Evolutionary conservation across 1,140 invertebrate species (phyloP).

Genomic region (Lepidostoma basale): DNA sequence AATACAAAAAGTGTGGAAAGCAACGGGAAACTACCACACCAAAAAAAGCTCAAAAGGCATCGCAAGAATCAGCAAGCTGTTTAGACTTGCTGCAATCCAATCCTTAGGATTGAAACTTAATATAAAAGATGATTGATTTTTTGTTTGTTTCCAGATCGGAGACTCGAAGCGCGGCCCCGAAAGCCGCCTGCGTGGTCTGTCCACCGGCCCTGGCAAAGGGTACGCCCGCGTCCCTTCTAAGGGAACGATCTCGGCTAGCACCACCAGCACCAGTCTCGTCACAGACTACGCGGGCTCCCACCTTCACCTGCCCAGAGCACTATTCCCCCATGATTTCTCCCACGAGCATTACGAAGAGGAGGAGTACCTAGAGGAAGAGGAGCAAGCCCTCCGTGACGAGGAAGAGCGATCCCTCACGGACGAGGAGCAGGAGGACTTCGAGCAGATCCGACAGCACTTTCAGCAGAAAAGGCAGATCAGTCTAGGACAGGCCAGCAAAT

Average conservation of each 20-base stretch:
- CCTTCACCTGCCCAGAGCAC: constrained; percentile 54
- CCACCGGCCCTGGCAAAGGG: constrained; percentile 52
- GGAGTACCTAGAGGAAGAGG: constrained; percentile 55
- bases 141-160: not conserved
- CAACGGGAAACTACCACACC: too few relatives aligned
- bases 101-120: too few relatives aligned
- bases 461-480: constrained; percentile 59
- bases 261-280: constrained; percentile 61
- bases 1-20: too few relatives aligned
- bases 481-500: constrained; percentile 59
- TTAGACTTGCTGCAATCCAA: too few relatives aligned
- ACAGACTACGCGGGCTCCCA: constrained; percentile 63
- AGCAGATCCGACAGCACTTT: constrained; percentile 57
- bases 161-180: constrained; percentile 8
- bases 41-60: too few relatives aligned
- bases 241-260: constrained; percentile 56
- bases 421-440: constrained; percentile 47
- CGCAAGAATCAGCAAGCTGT: too few relatives aligned
- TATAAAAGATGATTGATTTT: too few relatives aligned
- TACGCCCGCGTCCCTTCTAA: constrained; percentile 58
- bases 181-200: constrained; percentile 43
- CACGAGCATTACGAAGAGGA: constrained; percentile 49
- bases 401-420: constrained; percentile 1
- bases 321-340: constrained; percentile 43
- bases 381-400: constrained; percentile 36